Conservation (phyloP, 2,113 vertebrate genomes). For the Apaloderma vittatum region DNA sequence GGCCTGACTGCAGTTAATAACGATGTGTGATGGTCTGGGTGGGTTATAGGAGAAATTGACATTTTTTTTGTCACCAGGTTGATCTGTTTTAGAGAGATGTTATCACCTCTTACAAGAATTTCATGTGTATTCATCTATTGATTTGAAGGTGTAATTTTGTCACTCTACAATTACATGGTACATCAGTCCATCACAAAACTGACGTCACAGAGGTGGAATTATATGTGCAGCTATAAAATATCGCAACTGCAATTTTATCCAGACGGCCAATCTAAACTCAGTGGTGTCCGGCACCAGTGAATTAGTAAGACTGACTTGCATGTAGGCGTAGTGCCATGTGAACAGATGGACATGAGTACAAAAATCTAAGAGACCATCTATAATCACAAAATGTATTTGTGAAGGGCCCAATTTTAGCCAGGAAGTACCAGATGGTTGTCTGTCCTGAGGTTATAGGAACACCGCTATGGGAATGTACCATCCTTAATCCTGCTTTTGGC, state of each 20-base stretch:
- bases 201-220: neutral
- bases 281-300: neutral
- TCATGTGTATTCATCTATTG: neutral
- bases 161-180: neutral
- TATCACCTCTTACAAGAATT: neutral
- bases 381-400: conserved; percentile 39
- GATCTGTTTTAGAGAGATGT: neutral
- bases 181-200: neutral
- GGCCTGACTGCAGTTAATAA: neutral
- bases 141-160: neutral
- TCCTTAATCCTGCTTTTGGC: neutral
- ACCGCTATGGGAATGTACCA: neutral
- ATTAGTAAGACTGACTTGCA: neutral
- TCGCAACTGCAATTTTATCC: neutral
- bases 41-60: neutral
- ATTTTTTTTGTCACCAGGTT: neutral
- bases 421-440: conserved; percentile 46
- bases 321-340: neutral
- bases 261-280: neutral
- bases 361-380: conserved; percentile 39
- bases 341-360: conserved; percentile 51
- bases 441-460: conserved; percentile 22
- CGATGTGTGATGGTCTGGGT: neutral
- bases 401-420: conserved; percentile 47
- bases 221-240: conserved; percentile 11